Percentiles rank a stretch among this genome's conserved stretches.
phyloP scores from a whole-genome alignment of 2,797 vertebrate genomes.

The Myotis pilosus region DNA sequence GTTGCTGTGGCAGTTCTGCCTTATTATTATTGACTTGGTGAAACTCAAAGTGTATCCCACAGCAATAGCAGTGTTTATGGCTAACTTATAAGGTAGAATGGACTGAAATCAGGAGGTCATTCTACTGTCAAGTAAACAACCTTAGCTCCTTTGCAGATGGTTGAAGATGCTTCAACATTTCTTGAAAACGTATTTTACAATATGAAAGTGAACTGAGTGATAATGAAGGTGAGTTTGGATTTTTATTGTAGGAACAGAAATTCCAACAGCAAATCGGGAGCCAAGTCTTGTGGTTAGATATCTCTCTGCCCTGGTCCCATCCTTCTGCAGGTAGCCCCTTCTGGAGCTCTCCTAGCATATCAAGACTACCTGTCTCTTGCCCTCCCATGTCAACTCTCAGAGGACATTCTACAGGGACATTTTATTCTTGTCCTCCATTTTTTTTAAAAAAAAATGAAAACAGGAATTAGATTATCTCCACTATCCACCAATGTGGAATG shows the following conservation, averaged over 20 bases:
- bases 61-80: not conserved
- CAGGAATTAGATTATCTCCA: conserved; percentile 40
- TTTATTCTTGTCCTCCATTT: not conserved
- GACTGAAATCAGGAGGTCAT: not conserved
- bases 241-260: conserved; percentile 34
- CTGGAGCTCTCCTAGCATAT: not conserved
- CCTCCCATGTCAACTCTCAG: not conserved
- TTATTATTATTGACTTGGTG: not conserved
- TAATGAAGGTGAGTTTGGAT: not conserved
- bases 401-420: not conserved
- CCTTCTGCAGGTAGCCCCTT: not conserved
- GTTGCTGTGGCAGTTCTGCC: not conserved
- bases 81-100: not conserved
- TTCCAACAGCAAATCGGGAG: not conserved
- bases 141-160: conserved; percentile 3
- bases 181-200: not conserved
- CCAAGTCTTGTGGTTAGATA: not conserved
- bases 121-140: not conserved
- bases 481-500: not conserved
- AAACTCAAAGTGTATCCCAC: not conserved
- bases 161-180: not conserved
- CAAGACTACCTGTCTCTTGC: not conserved
- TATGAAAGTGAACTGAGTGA: conserved; percentile 1
- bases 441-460: not conserved
- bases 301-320: not conserved